Evolutionary conservation across 2,888 invertebrate genomes (phyloP), one percentile per base, ranked within the genome.

Genomic region (Chrysotoxum bicinctum): DNA sequence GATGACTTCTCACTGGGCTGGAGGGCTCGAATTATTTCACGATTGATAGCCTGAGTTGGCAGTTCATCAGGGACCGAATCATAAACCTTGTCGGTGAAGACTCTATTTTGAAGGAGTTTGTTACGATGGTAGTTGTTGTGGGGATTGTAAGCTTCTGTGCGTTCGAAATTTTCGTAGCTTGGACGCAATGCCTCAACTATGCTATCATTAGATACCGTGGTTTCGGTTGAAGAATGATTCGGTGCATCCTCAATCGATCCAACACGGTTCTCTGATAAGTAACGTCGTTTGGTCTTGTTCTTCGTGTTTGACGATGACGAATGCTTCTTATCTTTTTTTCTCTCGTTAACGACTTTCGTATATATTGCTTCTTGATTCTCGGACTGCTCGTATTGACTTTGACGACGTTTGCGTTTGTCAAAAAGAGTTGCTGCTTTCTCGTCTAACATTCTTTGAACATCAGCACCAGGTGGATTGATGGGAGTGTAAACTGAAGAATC

Each of bases 401-500:
- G 87, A 3, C 91, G 88, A 3, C 89, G 88, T 70, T 90, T 90
- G 45, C 90, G 91, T 0, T 90, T 89, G 7, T 92, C 90, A 50
- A 92, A 92, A 0, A 91, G 84, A 0, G 89, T 89, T 0, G 90
- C 89, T 0, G 91, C 90, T 80, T 92, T 92, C 7, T 91, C 91
- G 21, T 91, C 91, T 3, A 92, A 79, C 60, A 91, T 91, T 14
- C 90, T 89, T 82, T 92, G 91, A 9, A 91, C 90, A 88, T 91
- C 91, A 10, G 90, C 88, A 21, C 89, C 88, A 7, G 92, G 91
- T 3, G 90, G 90, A 87, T 92, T 91, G 8, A 92, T 90, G 7
- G 92, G 92, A 66, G 91, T 91, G 72, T 92, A 92, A 1, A 92
- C 90, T 0, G 92, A 92, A 1, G 92, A 92, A 78, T 92, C 92